A percentile compares a stretch with the other conserved stretches of the same genome.
Conservation (phyloP, 2,888 invertebrate genomes). For the Nyleta sp. region DNA sequence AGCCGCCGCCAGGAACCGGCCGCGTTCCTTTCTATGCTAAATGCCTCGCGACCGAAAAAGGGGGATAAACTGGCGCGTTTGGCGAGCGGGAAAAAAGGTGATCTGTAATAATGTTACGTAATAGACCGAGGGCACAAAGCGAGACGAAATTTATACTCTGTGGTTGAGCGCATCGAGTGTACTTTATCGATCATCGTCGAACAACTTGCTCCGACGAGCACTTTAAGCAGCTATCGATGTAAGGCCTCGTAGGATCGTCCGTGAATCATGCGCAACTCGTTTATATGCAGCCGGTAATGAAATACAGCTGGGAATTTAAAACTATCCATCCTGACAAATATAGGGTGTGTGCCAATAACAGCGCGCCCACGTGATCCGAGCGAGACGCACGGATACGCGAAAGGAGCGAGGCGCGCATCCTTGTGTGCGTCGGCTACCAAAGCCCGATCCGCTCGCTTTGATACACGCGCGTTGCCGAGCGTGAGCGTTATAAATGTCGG, state of each 20-base stretch:
- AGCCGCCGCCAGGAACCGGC: neutral
- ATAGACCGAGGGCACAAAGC: constrained; percentile 48
- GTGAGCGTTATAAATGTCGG: constrained; percentile 41
- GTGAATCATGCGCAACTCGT: constrained; percentile 58
- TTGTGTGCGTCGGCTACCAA: constrained; percentile 51
- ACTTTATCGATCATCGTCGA: constrained; percentile 55
- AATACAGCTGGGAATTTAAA: constrained; percentile 60
- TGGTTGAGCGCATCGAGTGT: constrained; percentile 48
- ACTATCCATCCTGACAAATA: constrained; percentile 62
- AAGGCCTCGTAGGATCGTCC: constrained; percentile 55
- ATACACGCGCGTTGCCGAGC: constrained; percentile 33
- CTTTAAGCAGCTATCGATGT: constrained; percentile 58
- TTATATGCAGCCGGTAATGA: constrained; percentile 61
- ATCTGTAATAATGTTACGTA: constrained; percentile 49
- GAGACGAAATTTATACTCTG: constrained; percentile 55
- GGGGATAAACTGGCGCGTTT: constrained; percentile 11
- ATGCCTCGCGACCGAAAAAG: constrained; percentile 25
- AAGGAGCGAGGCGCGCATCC: constrained; percentile 13
- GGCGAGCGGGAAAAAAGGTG: constrained; percentile 8
- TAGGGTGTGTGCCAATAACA: constrained; percentile 60
- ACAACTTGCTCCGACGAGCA: constrained; percentile 53
- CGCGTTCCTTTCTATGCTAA: constrained; percentile 39
- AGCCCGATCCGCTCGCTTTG: constrained; percentile 42
- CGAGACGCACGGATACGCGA: neutral
- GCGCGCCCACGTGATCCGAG: constrained; percentile 52